Base-by-base conservation (phyloP, 2,888 invertebrate genomes). In the Masnerella sp. region DNA sequence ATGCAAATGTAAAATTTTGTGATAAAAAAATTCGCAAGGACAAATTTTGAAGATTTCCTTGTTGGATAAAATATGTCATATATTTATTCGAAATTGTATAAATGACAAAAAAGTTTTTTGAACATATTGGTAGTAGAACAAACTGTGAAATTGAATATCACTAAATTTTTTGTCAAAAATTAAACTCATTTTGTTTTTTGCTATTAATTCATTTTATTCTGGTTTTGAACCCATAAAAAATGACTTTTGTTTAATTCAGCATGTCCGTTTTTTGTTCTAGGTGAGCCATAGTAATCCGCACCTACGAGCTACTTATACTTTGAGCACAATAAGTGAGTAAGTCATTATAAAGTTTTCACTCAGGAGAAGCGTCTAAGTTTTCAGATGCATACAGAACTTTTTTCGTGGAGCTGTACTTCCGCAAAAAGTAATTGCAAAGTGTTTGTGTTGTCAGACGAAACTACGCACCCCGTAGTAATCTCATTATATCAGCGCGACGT, bases 321-420 rank as follows among this genome's bases (percentile, higher is more conserved):
- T 14, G 22, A 38, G 42, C 49, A 30, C 22, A 58, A 58, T 58
- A 58, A 67, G 25, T 56, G 25, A 25, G 67, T 67, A 67, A 67
- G 58, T 67, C 65, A 40, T 65, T 56, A 18, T 45, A 36, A 64
- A 64, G 64, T 54, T 64, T 64, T 52, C 45, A 64, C 51, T 62
- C 43, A 18, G n/a, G 5, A 51, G 12, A 42, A 62, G 34, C 42
- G 14, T 40, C 32, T 14, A 61, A 61, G 25, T 61, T 61, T 61
- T 49, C 30, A 40, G 12, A 61, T 61, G 49, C 40, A 42, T 61
- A 17, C 32, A 32, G 9, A 58, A 56, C 42, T 40, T 28, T 59
- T 32, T 15, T 22, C 17, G 22, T n/a, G n/a, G n/a, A 45, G 22
- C 34, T 58, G n/a, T 11, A 1, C 18, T 36, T 7, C 18, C 11